Evolutionary conservation across 2,113 vertebrate genomes (phyloP).

Genomic region (Pitta sordida): DNA sequence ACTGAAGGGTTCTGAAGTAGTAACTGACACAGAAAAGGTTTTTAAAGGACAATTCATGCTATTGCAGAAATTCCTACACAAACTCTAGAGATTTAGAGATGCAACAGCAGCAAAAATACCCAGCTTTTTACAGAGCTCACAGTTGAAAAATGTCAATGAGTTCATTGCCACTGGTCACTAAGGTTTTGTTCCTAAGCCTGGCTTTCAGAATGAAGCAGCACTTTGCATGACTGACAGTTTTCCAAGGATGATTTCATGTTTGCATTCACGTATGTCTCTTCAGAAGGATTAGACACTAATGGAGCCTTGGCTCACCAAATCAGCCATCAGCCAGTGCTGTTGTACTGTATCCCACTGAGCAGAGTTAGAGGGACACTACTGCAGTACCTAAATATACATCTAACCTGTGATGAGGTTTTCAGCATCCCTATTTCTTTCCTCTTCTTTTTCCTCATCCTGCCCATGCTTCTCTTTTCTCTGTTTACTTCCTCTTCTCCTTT

Average conservation of each 20-base stretch:
- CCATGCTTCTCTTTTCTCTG: neutral
- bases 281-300: neutral
- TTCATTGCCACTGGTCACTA: neutral
- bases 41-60: neutral
- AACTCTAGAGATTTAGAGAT: neutral
- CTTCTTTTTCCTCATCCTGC: neutral
- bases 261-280: neutral
- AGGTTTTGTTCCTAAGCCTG: neutral
- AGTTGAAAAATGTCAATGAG: neutral
- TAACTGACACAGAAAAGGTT: neutral
- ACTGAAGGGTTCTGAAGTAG: neutral
- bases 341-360: neutral
- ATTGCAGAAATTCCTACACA: neutral
- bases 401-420: neutral
- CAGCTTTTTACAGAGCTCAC: neutral
- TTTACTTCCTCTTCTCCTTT: neutral
- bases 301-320: neutral
- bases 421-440: neutral
- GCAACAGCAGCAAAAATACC: neutral
- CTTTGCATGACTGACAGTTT: neutral
- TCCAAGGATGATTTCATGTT: rapidly evolving
- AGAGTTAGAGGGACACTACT: neutral
- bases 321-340: neutral
- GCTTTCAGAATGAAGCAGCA: neutral
- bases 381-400: neutral